These are phyloP conservation scores for Montipora cactus DNA, from an alignment of 64 coral and sea anemone genomes.

Conservation along the genomic window DNA sequence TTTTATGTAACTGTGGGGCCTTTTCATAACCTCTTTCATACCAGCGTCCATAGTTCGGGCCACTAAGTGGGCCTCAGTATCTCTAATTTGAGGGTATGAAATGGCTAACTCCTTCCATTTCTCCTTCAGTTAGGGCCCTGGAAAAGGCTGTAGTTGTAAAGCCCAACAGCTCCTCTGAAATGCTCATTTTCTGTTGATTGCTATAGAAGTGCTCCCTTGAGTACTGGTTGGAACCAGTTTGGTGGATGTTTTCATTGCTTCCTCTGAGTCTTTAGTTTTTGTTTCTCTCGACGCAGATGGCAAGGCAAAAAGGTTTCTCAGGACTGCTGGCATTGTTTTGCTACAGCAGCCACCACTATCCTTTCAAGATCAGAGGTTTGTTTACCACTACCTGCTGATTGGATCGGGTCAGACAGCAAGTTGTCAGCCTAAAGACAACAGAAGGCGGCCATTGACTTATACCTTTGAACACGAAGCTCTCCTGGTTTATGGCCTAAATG, in stretches of 20 bases:
- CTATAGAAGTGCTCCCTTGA: not conserved
- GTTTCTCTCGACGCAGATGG: not conserved
- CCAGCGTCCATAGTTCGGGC: conserved; percentile 20
- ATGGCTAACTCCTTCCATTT: not conserved
- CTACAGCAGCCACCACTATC: too few relatives aligned
- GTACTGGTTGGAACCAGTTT: not conserved
- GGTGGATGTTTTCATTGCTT: not conserved
- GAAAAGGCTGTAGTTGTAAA: not conserved
- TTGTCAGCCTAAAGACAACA: too few relatives aligned
- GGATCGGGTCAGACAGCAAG: too few relatives aligned
- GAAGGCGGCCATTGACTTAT: too few relatives aligned
- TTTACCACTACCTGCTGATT: too few relatives aligned
- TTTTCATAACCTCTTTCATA: conserved; percentile 22
- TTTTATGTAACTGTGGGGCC: conserved; percentile 3
- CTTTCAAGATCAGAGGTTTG: too few relatives aligned
- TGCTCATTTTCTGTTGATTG: not conserved
- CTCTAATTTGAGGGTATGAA: not conserved
- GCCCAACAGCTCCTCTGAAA: not conserved
- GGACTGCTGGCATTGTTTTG: too few relatives aligned
- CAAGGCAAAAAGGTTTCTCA: not conserved
- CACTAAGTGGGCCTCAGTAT: not conserved
- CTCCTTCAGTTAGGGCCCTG: not conserved
- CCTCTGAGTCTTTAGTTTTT: not conserved
- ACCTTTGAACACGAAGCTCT: too few relatives aligned
- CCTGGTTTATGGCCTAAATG: too few relatives aligned